Base-by-base conservation (phyloP, 2,797 vertebrate species). In the Lemur catta region DNA sequence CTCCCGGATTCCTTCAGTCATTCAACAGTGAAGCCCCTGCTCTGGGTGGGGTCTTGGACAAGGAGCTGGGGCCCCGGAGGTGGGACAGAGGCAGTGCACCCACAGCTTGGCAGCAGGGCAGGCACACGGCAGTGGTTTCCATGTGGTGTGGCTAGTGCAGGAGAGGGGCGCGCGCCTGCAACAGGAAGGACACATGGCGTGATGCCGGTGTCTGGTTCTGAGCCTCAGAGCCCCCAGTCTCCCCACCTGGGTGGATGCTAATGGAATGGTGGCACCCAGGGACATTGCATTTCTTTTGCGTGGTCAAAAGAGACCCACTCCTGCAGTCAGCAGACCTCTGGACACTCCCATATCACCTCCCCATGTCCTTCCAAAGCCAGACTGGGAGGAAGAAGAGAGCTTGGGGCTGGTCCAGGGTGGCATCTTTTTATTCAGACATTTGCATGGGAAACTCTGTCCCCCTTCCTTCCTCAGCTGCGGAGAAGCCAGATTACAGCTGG, bases 11-110 rank as follows among this genome's bases (percentile, higher is more conserved):
- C 67, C 17, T 33, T 59, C 17, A 20, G 10, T 48, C 33, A 35
- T 7, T 81, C 63, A 59, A 38, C 41, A 30, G 4, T 20, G 8
- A 59, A 57, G 46, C 28, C 10, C 7, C 35, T 24, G 8, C 69
- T 75, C 57, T 12, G 20, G 69, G 8, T 22, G 0, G 38, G 26
- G 38, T 11, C 7, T 17, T 18, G 30, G n/a, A 28, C 0, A 28
- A 72, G n/a, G 33, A 22, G 24, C 79, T 74, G 80, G 57, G 22
- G 33, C 8, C 14, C 17, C 8, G 50, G 38, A 48, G 43, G 26
- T 22, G 33, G 15, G 17, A 14, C 6, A 28, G 26, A 50, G 55
- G 14, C 15, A 4, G 35, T 61, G 18, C 24, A 11, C 20, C 52
- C 52, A 46, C n/a, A 12, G 85, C 11, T 7, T 33, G 48, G 33